Percentiles rank a stretch among this genome's conserved stretches.
Conservation (phyloP, 2,797 vertebrate genomes). For the Pyrocephalus nanus region DNA sequence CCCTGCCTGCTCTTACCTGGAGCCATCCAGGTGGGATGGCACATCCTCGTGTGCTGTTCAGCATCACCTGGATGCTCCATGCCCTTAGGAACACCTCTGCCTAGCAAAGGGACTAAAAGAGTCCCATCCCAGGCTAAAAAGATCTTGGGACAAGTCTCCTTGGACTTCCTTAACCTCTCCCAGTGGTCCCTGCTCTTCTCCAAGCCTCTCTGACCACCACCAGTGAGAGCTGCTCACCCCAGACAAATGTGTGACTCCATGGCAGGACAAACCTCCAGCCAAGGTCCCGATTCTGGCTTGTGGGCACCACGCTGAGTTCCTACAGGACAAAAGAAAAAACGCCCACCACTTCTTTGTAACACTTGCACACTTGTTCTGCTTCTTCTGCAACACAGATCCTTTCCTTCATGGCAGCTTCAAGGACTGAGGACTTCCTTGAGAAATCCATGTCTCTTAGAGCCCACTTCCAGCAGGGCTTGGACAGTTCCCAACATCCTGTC, state of each 20-base stretch:
- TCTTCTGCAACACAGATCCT: background rate
- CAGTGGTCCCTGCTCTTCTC: background rate
- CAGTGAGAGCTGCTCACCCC: slow-evolving; percentile 62
- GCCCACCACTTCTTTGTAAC: no score
- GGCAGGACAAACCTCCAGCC: background rate
- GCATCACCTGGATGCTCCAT: background rate
- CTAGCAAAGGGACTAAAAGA: no score
- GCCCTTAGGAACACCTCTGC: background rate
- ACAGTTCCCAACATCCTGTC: background rate
- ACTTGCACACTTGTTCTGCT: rapidly evolving
- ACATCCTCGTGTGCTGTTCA: background rate
- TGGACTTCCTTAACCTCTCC: background rate
- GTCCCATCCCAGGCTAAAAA: background rate
- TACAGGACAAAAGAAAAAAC: background rate
- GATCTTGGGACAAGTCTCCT: rapidly evolving
- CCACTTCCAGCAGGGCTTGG: background rate
- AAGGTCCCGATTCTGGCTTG: rapidly evolving
- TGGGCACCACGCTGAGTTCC: background rate
- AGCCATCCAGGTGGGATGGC: background rate
- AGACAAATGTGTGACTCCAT: slow-evolving; percentile 14
- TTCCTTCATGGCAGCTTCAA: background rate
- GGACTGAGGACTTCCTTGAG: background rate
- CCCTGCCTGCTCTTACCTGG: no score
- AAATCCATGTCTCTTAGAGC: rapidly evolving
- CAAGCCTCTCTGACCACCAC: background rate